Evolutionary conservation across 2,113 vertebrate species (phyloP).

Genomic region (Acinonyx jubatus): DNA sequence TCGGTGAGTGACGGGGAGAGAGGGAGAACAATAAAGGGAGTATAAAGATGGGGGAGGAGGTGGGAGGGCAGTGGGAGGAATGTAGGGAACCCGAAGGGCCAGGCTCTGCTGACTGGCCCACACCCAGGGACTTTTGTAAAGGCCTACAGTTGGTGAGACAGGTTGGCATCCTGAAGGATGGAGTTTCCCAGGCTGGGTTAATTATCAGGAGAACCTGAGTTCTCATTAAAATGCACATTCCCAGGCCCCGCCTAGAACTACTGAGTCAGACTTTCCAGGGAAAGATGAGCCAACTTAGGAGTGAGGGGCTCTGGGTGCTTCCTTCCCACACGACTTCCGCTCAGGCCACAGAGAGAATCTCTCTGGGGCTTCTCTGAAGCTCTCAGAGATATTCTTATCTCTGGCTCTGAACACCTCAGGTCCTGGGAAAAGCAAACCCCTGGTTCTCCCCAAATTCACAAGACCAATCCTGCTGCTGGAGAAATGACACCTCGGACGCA

Average conservation of each 20-base stretch:
- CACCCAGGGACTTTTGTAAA: neutral
- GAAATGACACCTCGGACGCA: fast-evolving
- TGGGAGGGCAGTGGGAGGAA: neutral
- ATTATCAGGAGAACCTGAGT: neutral
- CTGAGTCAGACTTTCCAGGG: neutral
- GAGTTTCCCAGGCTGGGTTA: neutral
- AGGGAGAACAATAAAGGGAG: neutral
- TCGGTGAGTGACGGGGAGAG: neutral
- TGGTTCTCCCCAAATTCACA: neutral
- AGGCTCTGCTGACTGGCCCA: neutral
- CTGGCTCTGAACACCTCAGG: neutral
- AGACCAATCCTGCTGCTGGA: fast-evolving
- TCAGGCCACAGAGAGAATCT: neutral
- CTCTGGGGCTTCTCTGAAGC: neutral
- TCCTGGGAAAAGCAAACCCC: neutral
- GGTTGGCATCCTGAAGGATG: neutral
- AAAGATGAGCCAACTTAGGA: neutral
- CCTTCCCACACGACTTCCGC: neutral
- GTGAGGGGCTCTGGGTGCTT: neutral
- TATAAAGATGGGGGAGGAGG: neutral
- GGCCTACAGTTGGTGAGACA: neutral
- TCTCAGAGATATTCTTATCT: no score
- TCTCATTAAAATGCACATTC: neutral
- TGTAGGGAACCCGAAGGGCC: neutral
- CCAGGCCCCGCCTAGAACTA: neutral